Percentiles rank a stretch among this genome's conserved stretches.
phyloP scores from a whole-genome alignment of 2,888 invertebrate genomes.

The Polydrusus cervinus region DNA sequence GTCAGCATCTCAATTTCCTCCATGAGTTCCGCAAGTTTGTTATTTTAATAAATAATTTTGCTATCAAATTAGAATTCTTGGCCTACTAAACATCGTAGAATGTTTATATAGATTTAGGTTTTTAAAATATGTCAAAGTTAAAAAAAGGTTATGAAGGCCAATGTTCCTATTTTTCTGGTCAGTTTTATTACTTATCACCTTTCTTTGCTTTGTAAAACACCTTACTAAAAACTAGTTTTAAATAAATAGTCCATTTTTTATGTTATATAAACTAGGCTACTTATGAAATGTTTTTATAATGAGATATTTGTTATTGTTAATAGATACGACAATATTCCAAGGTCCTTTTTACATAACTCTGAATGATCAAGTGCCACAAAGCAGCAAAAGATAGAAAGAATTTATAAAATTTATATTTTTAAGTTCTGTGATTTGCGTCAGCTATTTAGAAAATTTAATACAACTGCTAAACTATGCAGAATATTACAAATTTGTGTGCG shows the following conservation, averaged over 20 bases:
- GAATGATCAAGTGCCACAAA: conserved; percentile 17
- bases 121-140: too few relatives aligned
- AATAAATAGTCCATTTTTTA: conserved; percentile 10
- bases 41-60: too few relatives aligned
- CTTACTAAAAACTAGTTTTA: conserved; percentile 10
- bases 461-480: too few relatives aligned
- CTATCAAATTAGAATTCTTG: too few relatives aligned
- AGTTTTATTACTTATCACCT: not conserved
- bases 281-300: conserved; percentile 32
- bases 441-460: too few relatives aligned
- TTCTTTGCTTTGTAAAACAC: conserved; percentile 11
- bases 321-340: conserved; percentile 18
- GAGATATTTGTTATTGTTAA: conserved; percentile 30
- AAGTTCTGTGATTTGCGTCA: not conserved
- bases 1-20: too few relatives aligned
- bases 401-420: conserved; percentile 19
- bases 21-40: too few relatives aligned
- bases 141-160: not conserved
- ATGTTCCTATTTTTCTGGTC: too few relatives aligned
- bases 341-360: conserved; percentile 12
- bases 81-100: too few relatives aligned
- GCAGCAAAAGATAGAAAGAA: conserved; percentile 2
- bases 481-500: too few relatives aligned
- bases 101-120: too few relatives aligned
- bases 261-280: conserved; percentile 5